phyloP scores from a whole-genome alignment of 2,797 vertebrate species.

The Hemitrygon akajei region DNA sequence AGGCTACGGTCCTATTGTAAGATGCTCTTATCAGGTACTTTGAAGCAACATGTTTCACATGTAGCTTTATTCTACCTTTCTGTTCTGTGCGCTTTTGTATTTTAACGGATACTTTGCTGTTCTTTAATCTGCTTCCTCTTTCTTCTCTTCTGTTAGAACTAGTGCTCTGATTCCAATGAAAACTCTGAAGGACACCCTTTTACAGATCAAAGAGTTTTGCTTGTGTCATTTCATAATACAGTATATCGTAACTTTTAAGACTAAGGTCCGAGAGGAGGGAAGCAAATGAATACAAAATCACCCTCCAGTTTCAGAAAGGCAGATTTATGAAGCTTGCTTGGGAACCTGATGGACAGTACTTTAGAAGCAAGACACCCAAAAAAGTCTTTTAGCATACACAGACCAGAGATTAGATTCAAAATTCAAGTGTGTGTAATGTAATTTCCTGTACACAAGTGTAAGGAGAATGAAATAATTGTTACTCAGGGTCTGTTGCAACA shows the following conservation, averaged over 20 bases:
- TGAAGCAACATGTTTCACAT: neutral
- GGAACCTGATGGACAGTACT: neutral
- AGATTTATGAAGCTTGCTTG: neutral
- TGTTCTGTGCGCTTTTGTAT: neutral
- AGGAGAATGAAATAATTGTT: too few relatives aligned
- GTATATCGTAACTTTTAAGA: neutral
- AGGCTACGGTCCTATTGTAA: neutral
- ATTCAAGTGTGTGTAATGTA: too few relatives aligned
- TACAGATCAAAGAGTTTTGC: neutral
- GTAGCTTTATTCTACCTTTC: neutral
- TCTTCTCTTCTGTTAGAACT: neutral
- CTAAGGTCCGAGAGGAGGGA: neutral
- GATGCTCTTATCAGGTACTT: neutral
- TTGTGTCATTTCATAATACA: neutral
- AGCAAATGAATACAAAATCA: neutral
- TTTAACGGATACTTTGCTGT: neutral
- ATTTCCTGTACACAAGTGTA: too few relatives aligned
- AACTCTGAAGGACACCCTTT: neutral
- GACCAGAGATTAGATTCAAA: too few relatives aligned
- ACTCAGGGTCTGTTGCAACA: too few relatives aligned
- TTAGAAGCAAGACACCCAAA: neutral
- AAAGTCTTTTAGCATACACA: too few relatives aligned
- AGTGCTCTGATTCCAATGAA: too few relatives aligned
- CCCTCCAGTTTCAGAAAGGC: neutral
- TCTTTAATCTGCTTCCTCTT: constrained; percentile 12